A percentile compares a stretch with the other conserved stretches of the same genome.
phyloP scores from a whole-genome alignment of 53 echinoderm and acorn worm genomes.

The Echinometra lucunter region DNA sequence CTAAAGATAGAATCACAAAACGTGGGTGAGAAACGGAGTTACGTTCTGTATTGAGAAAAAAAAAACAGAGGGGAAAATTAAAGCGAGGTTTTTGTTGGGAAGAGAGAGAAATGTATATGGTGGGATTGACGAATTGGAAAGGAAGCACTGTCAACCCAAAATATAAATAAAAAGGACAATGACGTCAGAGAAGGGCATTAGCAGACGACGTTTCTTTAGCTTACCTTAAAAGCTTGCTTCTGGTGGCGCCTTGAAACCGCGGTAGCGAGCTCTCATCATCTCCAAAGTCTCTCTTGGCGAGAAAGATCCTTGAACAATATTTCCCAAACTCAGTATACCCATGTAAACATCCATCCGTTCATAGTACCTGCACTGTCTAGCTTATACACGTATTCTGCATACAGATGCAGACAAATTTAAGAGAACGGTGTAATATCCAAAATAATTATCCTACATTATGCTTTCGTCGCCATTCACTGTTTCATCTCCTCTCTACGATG shows the following conservation, averaged over 20 bases:
- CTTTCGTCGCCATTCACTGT: not conserved
- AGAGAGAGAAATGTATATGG: not conserved
- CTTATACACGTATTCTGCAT: slow-evolving; percentile 19
- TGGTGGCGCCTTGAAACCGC: not conserved
- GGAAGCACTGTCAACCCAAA: not conserved
- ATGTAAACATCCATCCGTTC: not conserved
- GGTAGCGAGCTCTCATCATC: not conserved
- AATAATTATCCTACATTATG: not conserved
- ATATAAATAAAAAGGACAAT: not conserved
- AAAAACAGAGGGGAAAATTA: too few relatives aligned
- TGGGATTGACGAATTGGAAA: not conserved
- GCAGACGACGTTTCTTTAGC: slow-evolving; percentile 26
- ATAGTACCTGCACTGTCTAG: not conserved
- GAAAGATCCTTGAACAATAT: not conserved
- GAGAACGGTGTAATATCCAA: slow-evolving; percentile 35
- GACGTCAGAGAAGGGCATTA: slow-evolving; percentile 22
- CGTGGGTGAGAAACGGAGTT: not conserved
- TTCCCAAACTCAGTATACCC: not conserved
- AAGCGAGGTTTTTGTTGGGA: not conserved
- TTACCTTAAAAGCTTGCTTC: slow-evolving; percentile 1
- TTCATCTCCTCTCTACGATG: not conserved
- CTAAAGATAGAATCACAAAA: not conserved
- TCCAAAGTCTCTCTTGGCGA: not conserved
- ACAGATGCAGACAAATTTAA: not conserved
- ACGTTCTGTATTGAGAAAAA: not conserved